Evolutionary conservation across 2,888 invertebrate genomes (phyloP), one percentile per base, ranked within the genome.

Genomic region (Drepanosiphum platanoidis): DNA sequence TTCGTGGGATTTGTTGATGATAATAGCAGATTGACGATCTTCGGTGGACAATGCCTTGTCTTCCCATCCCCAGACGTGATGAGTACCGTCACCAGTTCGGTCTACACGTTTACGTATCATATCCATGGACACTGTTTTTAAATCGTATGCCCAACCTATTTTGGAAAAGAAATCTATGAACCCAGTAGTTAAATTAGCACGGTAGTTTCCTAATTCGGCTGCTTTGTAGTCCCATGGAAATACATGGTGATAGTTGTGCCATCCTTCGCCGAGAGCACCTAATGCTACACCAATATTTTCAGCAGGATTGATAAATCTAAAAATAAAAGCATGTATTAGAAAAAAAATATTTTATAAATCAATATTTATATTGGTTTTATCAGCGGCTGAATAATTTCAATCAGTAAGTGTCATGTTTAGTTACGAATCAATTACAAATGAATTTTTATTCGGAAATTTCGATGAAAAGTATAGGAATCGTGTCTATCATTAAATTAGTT

Each of bases 91-190:
- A 0, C 96, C 96, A 0, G 95, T 95, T 88, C 95, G 92, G 39
- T 91, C 89, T 0, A 93, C 93, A 77, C 96, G 91, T 89, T 93
- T 94, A 87, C 92, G 90, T 4, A 96, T 92, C 92, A 95, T 92
- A 22, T 80, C 86, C 39, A 77, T 74, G 22, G 87, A 87, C 2
- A 96, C 96, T 0, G 93, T 95, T 90, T 96, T 96, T 88, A 96
- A 90, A 89, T 97, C 96, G 89, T 96, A 96, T 0, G 95, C 96
- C 91, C 93, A 93, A 70, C 97, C 97, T 90, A 93, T 90, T 89
- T 91, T 92, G 18, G 94, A 94, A 89, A 94, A 94, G 86, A 90
- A 88, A 88, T 92, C 91, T 87, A 92, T 91, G 88, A 91, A 91
- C 36, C 87, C 88, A 5, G 88, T 88, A 15, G 88, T 88, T 61